Evolutionary conservation across 2,113 vertebrate genomes (phyloP), one percentile per base, ranked within the genome.

Genomic region (Astur gentilis): DNA sequence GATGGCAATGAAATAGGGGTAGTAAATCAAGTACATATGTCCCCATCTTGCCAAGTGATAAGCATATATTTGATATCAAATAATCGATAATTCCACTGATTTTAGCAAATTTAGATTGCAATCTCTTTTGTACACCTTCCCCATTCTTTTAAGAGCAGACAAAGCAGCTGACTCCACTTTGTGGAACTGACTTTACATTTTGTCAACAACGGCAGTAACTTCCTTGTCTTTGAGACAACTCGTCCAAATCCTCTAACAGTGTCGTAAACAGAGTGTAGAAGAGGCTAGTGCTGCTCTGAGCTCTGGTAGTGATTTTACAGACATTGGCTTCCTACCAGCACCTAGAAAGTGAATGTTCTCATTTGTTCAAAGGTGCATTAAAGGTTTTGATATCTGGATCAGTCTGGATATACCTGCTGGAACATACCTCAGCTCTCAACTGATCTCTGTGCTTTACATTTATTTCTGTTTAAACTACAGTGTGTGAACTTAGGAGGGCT

Each of bases 141-240:
- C 32, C 36, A 22, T 7, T 57, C 54, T 70, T 57, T 16, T 22
- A 78, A 83, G 12, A 60, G 38, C 5, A 49, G 16, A 4, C 8
- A 78, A 61, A 89, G 19, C 27, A 54, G 6, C 31, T 61, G 11
- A 55, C 11, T 73, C 5, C 3, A 17, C 9, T 65, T 61, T 50
- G 36, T 77, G 40, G 52, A 81, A 57, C 11, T 36, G 22, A 67
- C 25, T 47, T 11, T n/a, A 13, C 3, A 9, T 55, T 87, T 81
- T 31, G 4, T 55, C 0, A 0, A 22, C 17, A 65, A 9, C 5
- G 57, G 4, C 13, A 52, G 8, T 19, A 13, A 64, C 49, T 52
- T 73, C 4, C 7, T 71, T 52, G 19, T 47, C 34, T 90, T 69
- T 77, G 62, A 89, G 62, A 23, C 12, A 86, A 14, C 10, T 27